These are phyloP conservation scores for Harpalus rufipes DNA, from an alignment of 2,888 invertebrate genomes.

Conservation along the genomic window DNA sequence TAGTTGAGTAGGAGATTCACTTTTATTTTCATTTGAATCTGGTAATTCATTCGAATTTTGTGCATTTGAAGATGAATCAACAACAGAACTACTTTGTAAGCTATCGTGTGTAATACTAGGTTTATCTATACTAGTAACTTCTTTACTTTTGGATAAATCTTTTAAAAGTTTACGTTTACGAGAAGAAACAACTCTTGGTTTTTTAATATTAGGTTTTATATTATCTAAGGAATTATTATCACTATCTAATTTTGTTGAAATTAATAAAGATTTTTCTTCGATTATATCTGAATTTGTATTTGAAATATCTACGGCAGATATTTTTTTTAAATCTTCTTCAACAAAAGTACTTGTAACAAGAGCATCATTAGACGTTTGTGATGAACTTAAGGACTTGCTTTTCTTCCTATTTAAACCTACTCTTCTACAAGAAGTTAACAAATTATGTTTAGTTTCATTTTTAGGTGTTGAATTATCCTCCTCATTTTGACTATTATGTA, in stretches of 20 bases:
- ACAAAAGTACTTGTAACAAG: conserved; percentile 9
- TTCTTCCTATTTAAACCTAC: conserved; percentile 78
- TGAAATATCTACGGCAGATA: background rate
- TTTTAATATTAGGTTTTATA: conserved; percentile 7
- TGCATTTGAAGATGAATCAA: background rate
- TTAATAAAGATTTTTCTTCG: background rate
- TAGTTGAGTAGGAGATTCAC: conserved; percentile 8
- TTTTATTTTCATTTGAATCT: conserved; percentile 2
- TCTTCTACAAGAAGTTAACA: conserved; percentile 79
- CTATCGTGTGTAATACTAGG: background rate
- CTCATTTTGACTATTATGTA: conserved; percentile 1
- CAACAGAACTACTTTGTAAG: conserved; percentile 8
- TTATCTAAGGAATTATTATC: background rate
- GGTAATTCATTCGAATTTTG: background rate
- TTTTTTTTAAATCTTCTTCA: conserved; percentile 28
- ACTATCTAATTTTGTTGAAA: background rate
- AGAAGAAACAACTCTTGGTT: background rate
- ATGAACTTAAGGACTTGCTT: conserved; percentile 57
- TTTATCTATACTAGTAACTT: background rate
- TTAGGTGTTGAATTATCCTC: conserved; percentile 38
- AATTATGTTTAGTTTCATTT: conserved; percentile 70
- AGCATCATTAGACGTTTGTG: conserved; percentile 5
- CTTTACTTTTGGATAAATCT: background rate
- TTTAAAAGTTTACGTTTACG: conserved; percentile 21
- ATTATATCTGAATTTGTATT: background rate